phyloP scores from a whole-genome alignment of 2,888 invertebrate genomes.

The Danaus chrysippus region DNA sequence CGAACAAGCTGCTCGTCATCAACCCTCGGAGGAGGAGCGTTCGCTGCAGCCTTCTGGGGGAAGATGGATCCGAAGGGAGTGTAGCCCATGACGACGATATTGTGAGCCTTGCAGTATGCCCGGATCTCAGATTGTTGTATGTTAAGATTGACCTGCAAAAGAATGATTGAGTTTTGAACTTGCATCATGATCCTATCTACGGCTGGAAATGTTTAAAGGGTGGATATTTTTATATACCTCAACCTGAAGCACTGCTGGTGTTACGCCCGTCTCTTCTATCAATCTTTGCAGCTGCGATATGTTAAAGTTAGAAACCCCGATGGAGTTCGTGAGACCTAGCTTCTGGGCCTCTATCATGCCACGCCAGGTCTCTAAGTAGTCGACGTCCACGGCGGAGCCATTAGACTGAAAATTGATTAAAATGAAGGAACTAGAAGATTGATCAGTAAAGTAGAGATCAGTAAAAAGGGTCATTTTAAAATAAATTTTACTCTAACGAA shows the following conservation, averaged over 20 bases:
- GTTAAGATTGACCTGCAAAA: slow-evolving; percentile 79
- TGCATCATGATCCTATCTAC: no score
- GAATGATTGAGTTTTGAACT: no score
- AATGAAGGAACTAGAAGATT: no score
- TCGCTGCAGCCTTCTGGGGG: slow-evolving; percentile 17
- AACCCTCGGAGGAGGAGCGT: slow-evolving; percentile 70
- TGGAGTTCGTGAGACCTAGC: slow-evolving; percentile 81
- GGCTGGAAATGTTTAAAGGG: no score
- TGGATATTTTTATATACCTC: slow-evolving; percentile 43
- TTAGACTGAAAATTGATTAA: slow-evolving; percentile 41
- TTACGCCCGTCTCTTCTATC: slow-evolving; percentile 46
- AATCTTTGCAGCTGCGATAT: slow-evolving; percentile 82
- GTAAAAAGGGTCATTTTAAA: no score
- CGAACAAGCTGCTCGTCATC: slow-evolving; percentile 74
- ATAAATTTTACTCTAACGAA: no score
- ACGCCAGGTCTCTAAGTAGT: slow-evolving; percentile 84
- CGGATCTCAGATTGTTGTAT: slow-evolving; percentile 83
- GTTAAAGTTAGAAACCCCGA: slow-evolving; percentile 90
- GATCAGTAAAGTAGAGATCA: no score
- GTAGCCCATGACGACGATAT: slow-evolving; percentile 84
- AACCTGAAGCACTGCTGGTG: slow-evolving; percentile 80
- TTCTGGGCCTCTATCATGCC: slow-evolving; percentile 83
- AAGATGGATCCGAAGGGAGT: slow-evolving; percentile 50
- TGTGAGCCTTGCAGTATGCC: slow-evolving; percentile 82
- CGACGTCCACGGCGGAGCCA: slow-evolving; percentile 60